Percentiles rank a stretch among this genome's conserved stretches.
Conservation (phyloP, 2,888 invertebrate species). For the Mythimna loreyi region DNA sequence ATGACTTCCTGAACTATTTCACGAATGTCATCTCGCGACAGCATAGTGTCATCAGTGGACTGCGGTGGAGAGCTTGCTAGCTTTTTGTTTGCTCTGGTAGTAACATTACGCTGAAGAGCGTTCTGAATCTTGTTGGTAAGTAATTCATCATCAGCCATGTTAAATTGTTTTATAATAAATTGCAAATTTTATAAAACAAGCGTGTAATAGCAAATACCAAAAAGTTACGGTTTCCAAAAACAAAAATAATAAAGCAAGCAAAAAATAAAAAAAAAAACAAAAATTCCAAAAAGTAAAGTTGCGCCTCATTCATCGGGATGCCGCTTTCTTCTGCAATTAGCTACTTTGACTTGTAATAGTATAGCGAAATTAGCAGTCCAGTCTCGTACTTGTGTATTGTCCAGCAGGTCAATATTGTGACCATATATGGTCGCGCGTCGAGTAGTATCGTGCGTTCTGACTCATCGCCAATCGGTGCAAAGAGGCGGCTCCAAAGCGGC, state of each 20-base stretch:
- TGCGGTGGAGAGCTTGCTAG: neutral
- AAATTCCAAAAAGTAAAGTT: neutral
- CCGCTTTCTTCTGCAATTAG: neutral
- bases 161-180: neutral
- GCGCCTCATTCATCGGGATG: neutral
- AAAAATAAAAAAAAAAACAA: too few relatives aligned
- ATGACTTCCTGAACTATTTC: constrained; percentile 3
- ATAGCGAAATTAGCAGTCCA: neutral
- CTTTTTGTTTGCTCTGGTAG: neutral
- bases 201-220: neutral
- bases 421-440: constrained; percentile 1
- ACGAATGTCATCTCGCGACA: neutral
- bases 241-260: neutral
- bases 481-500: too few relatives aligned
- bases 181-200: neutral
- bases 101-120: neutral
- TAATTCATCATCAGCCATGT: neutral
- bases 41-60: neutral
- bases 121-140: neutral
- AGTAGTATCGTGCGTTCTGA: neutral
- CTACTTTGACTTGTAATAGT: neutral
- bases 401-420: neutral
- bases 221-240: neutral
- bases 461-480: too few relatives aligned
- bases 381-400: neutral